Base-by-base conservation (phyloP, 92 coral and sea anemone genomes). In the Blastomussa wellsi region DNA sequence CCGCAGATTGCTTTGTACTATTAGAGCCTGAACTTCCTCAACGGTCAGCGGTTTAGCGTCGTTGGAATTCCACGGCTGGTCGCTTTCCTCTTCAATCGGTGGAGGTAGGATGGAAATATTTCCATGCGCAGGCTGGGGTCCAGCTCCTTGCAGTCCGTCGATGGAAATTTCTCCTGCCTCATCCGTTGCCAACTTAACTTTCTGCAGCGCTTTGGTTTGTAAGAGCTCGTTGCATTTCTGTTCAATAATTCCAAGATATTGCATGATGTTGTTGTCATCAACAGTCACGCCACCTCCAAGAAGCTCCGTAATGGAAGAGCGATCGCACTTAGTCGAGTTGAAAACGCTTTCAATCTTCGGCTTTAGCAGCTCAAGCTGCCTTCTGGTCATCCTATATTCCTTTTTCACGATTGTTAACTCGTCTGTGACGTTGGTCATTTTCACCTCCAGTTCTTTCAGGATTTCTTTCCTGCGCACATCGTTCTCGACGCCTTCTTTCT, bases 181-280 rank as follows among this genome's bases (percentile, higher is more conserved):
- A 12, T 86, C 92, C 47, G 82, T 88, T n/a, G 88, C 79, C 29
- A 72, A 71, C 72, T 97, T 97, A 41, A 93, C 78, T 76, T 88
- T 91, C 37, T 88, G 86, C 19, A 95, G 70, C 14, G 97, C 94
- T 57, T 88, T 80, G 24, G 89, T 80, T 79, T 92, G 98, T 24
- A 97, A 88, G 17, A 93, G 79, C 72, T 93, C 93, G 67, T 96
- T 96, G 80, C 97, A 92, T 69, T 93, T 95, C 82, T 96, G 99
- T 89, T 96, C 99, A 11, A 96, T 74, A 70, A 97, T 93, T 14
- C 99, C 99, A 51, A 97, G 81, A 79, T 93, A 97, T 82, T 93
- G 95, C 85, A 95, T 70, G 36, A 91, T 84, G 80, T 97, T 97
- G 74, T 95, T 92, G 65, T 97, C 99, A 44, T 92, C 90, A 16